phyloP scores from a whole-genome alignment of 2,113 vertebrate genomes.

The Rana temporaria region DNA sequence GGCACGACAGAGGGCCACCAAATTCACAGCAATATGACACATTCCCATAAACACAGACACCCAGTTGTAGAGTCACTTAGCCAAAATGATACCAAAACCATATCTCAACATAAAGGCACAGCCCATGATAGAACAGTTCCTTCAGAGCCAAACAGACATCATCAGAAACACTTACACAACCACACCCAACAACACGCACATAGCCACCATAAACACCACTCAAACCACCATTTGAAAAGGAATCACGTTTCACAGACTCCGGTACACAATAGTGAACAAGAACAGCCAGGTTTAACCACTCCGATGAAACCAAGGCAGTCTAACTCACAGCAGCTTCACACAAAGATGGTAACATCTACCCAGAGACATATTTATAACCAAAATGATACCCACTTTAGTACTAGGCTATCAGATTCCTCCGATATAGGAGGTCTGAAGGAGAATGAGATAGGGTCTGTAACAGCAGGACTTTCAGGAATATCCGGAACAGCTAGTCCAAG shows the following conservation, averaged over 20 bases:
- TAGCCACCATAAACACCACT: background rate
- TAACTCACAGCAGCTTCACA: background rate
- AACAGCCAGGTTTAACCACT: background rate
- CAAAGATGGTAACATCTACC: background rate
- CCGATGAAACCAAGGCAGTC: background rate
- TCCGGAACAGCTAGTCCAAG: background rate
- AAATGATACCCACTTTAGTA: background rate
- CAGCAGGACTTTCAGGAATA: background rate
- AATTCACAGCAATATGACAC: background rate
- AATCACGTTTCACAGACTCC: background rate
- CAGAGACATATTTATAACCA: background rate
- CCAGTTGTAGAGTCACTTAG: background rate
- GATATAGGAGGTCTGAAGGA: background rate
- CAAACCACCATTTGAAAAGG: background rate
- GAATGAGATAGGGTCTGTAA: background rate
- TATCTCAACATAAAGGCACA: background rate
- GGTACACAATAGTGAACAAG: background rate
- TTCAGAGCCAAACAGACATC: background rate
- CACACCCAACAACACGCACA: background rate
- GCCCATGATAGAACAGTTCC: too few species aligned
- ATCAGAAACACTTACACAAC: conserved; percentile 20
- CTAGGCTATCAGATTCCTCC: too few species aligned
- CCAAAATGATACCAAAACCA: background rate
- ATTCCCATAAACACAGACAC: conserved; percentile 22
- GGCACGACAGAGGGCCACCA: background rate